Base-by-base conservation (phyloP, 2,888 invertebrate genomes). In the Pterostichus niger region DNA sequence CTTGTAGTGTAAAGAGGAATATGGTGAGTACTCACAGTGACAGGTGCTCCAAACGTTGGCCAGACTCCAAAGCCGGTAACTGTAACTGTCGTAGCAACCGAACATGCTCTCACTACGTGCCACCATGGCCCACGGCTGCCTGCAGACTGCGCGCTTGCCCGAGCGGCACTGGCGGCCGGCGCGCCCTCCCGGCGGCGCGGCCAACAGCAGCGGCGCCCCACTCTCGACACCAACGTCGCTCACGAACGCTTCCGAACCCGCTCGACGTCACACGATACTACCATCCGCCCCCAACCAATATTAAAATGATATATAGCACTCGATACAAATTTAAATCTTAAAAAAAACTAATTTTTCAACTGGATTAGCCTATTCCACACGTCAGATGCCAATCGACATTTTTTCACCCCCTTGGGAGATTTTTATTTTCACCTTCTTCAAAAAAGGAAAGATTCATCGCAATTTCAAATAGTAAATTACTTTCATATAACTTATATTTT, bases 51-150 rank as follows among this genome's bases (percentile, higher is more conserved):
- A 94, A 88, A 94, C 94, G 91, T 94, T 94, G 91, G 94, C 94
- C 91, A 94, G 92, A 92, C 94, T 94, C 94, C 94, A 94, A 90
- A 94, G 93, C 90, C 94, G 93, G 91, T 94, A 94, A 90, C 94
- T 94, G 91, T 94, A 94, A 92, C 94, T 94, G 91, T 94, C 94
- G 92, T 93, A 93, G 91, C 93, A 93, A 90, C 93, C 93, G 92
- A 93, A 94, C 94, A 94, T 94, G 92, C 93, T 94, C 92, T 92
- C 94, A 92, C 93, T 92, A 91, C 93, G 94, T 93, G 94, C 94
- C 93, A 95, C 95, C 94, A 95, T 95, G 93, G 94, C 94, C 93
- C 93, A 94, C 94, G 94, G 93, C 89, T 91, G 87, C 91, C 91
- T 91, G 88, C 90, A 88, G 87, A 78, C 83, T 84, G 78, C 82